Evolutionary conservation across 1,140 invertebrate genomes (phyloP).

Genomic region (Tetragonula clypearis): DNA sequence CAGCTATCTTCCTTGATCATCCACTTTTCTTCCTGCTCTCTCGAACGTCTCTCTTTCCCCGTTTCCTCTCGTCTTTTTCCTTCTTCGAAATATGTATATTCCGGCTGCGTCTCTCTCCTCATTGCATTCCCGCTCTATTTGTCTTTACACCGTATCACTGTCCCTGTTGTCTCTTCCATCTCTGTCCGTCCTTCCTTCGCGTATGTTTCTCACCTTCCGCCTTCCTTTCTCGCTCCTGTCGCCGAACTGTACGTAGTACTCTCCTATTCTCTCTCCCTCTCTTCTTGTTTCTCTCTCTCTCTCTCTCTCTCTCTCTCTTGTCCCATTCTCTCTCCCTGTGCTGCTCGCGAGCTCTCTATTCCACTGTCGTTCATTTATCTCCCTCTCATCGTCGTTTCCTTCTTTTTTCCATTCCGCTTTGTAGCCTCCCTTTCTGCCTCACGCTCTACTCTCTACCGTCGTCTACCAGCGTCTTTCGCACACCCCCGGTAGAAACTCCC

Average conservation of each 20-base stretch:
- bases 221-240: constrained; percentile 16
- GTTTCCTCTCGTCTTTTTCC: neutral
- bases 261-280: neutral
- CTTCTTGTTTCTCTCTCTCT: too few species aligned
- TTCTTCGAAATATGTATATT: constrained; percentile 41
- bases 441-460: constrained; percentile 7
- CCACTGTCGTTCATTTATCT: constrained; percentile 12
- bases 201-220: constrained; percentile 38
- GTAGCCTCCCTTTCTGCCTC: constrained; percentile 23
- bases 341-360: neutral
- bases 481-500: neutral
- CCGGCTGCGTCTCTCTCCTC: constrained; percentile 45
- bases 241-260: neutral
- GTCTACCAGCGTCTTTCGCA: constrained; percentile 42
- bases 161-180: constrained; percentile 55
- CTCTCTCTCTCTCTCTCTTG: neutral
- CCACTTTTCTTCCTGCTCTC: neutral
- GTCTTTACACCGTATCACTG: constrained; percentile 47
- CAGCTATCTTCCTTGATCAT: constrained; percentile 31
- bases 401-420: constrained; percentile 46
- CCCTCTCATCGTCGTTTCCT: constrained; percentile 32
- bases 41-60: neutral
- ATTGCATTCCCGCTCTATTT: constrained; percentile 51
- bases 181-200: constrained; percentile 37
- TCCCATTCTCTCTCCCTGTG: too few species aligned